These are phyloP conservation scores for Rhinopomastus cyanomelas DNA, from an alignment of 2,113 vertebrate genomes.

Conservation along the genomic window DNA sequence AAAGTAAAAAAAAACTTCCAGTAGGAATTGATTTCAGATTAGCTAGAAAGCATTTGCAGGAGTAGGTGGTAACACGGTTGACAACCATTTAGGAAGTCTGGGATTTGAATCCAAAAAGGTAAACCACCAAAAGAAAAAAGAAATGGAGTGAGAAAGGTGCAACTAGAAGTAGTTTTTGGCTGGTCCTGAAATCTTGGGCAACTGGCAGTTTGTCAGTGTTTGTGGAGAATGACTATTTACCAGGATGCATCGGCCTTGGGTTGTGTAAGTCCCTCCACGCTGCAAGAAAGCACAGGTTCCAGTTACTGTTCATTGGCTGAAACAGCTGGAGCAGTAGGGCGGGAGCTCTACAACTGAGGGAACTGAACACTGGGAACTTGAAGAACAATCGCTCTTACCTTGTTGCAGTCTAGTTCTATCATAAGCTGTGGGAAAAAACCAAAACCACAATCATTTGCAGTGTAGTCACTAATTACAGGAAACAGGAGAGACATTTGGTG, in stretches of 20 bases:
- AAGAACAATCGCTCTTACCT: constrained; percentile 40
- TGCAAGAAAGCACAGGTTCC: constrained; percentile 30
- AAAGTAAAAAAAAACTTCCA: not conserved
- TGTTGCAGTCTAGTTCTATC: constrained; percentile 54
- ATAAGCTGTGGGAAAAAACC: not conserved
- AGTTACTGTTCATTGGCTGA: constrained; percentile 8
- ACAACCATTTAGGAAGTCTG: not conserved
- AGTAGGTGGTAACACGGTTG: not conserved
- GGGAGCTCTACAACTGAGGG: not conserved
- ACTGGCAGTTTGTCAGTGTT: not conserved
- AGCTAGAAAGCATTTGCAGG: not conserved
- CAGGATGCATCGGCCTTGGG: constrained; percentile 45
- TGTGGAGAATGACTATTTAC: constrained; percentile 23
- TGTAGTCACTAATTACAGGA: not conserved
- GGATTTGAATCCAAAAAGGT: not conserved
- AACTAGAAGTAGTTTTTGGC: not conserved
- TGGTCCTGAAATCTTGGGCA: not conserved
- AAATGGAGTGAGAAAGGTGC: not conserved
- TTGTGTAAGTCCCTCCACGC: constrained; percentile 58
- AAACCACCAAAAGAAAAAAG: not conserved
- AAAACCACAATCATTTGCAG: not conserved
- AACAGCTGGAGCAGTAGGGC: not conserved
- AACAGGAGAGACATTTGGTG: not conserved
- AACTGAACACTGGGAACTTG: not conserved
- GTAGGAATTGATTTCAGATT: not conserved